These are phyloP conservation scores for Drosophila bocki DNA, from an alignment of 1,140 invertebrate species.

Conservation along the genomic window DNA sequence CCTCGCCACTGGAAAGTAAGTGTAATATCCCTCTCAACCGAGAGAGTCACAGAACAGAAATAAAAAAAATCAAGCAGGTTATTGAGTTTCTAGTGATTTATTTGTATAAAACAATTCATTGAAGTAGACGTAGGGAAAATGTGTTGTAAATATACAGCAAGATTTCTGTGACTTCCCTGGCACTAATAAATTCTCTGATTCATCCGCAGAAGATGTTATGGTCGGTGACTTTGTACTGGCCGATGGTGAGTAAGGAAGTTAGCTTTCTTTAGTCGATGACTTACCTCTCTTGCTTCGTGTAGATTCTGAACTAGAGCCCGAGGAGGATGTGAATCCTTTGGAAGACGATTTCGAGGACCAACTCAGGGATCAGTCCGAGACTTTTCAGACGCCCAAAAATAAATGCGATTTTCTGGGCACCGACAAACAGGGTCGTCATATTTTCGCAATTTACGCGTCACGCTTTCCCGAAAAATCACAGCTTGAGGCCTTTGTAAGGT, in stretches of 20 bases:
- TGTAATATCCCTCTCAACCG: background rate
- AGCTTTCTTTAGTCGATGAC: background rate
- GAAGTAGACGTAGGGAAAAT: too few species aligned
- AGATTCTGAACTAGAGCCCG: conserved; percentile 70
- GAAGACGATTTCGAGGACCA: conserved; percentile 85
- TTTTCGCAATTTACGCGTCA: conserved; percentile 98
- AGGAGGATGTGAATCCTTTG: conserved; percentile 74
- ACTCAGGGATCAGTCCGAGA: conserved; percentile 74
- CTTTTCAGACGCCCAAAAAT: conserved; percentile 60
- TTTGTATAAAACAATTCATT: too few species aligned
- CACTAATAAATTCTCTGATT: conserved; percentile 36
- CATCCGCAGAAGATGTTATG: conserved; percentile 81
- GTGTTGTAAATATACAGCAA: too few species aligned
- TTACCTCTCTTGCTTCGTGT: background rate
- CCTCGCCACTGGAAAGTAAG: conserved; percentile 75
- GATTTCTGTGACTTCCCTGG: conserved; percentile 2
- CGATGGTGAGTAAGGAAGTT: conserved; percentile 60
- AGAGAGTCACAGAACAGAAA: background rate
- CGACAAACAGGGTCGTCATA: conserved; percentile 91
- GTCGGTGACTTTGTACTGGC: conserved; percentile 80
- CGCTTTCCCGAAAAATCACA: conserved; percentile 92
- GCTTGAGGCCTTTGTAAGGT: conserved; percentile 73
- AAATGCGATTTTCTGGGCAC: conserved; percentile 84
- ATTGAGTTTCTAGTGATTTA: too few species aligned
- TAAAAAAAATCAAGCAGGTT: too few species aligned